Evolutionary conservation across 2,113 vertebrate species (phyloP).

Genomic region (Nothoprocta perdicaria): DNA sequence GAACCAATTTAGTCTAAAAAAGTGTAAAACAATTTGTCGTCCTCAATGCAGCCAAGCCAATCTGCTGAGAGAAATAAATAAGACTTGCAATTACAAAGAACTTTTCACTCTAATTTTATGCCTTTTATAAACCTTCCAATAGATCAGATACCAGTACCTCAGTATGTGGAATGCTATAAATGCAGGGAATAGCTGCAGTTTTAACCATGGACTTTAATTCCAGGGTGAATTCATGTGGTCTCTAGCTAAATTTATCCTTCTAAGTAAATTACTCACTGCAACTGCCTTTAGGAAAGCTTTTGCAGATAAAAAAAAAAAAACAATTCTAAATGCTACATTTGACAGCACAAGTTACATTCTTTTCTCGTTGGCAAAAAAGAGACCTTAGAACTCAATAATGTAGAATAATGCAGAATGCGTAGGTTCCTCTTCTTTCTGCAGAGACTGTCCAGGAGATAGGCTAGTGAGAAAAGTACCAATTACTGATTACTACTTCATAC

Average conservation of each 20-base stretch:
- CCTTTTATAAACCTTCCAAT: background rate
- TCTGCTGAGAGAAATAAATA: background rate
- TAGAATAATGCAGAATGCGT: background rate
- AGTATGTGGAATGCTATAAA: slow-evolving; percentile 38
- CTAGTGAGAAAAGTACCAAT: background rate
- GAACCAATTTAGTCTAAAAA: slow-evolving; percentile 1
- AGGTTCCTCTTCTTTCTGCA: slow-evolving; percentile 19
- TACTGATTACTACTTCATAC: background rate
- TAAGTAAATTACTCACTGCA: slow-evolving; percentile 74
- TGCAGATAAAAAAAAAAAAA: slow-evolving; percentile 49
- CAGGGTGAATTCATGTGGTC: slow-evolving; percentile 64
- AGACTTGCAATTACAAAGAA: slow-evolving; percentile 48
- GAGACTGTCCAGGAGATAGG: background rate
- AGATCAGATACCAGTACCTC: background rate
- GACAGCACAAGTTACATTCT: slow-evolving; percentile 71
- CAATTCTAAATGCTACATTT: slow-evolving; percentile 36
- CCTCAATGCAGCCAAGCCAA: slow-evolving; percentile 19
- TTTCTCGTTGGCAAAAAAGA: slow-evolving; percentile 37
- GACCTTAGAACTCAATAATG: background rate
- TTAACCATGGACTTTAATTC: slow-evolving; percentile 73
- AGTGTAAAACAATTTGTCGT: slow-evolving; percentile 26
- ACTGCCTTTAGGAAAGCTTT: slow-evolving; percentile 63
- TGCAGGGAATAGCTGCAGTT: slow-evolving; percentile 48
- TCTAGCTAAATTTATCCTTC: slow-evolving; percentile 73
- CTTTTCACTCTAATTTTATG: slow-evolving; percentile 31